A percentile compares a stretch with the other conserved stretches of the same genome.
Conservation (phyloP, 2,113 vertebrate genomes). For the Formicarius rufipectus region DNA sequence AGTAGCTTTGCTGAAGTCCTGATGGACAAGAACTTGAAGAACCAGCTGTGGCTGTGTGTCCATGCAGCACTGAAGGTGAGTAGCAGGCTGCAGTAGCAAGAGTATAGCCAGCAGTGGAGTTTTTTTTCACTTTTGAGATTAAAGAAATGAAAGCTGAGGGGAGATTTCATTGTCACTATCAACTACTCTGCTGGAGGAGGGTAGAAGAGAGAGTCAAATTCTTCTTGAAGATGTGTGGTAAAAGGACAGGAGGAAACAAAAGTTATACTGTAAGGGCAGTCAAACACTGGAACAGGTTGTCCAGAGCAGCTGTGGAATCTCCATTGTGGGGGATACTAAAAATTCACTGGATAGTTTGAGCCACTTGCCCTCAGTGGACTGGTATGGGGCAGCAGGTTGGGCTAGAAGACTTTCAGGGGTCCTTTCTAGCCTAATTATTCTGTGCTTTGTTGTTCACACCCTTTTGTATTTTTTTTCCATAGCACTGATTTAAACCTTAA, state of each 20-base stretch:
- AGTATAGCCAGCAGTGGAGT: background rate
- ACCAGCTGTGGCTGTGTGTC: background rate
- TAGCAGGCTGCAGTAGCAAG: background rate
- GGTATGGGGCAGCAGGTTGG: background rate
- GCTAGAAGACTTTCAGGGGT: background rate
- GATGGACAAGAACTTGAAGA: background rate
- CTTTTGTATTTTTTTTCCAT: background rate
- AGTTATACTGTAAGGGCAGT: background rate
- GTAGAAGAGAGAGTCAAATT: background rate
- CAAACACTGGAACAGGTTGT: background rate
- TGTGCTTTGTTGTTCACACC: background rate
- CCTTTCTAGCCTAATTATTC: background rate
- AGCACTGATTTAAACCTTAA: background rate
- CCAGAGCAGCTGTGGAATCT: background rate
- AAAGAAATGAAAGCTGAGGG: background rate
- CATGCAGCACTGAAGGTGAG: background rate
- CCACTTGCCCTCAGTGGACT: background rate
- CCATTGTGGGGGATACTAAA: background rate
- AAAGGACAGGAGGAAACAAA: background rate
- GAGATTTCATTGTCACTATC: background rate
- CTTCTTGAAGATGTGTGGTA: background rate
- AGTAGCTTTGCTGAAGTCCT: background rate
- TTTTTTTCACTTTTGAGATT: background rate
- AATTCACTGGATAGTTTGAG: background rate
- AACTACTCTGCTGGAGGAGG: background rate